These are phyloP conservation scores for Nicator chloris DNA, from an alignment of 2,113 vertebrate species.

Conservation along the genomic window DNA sequence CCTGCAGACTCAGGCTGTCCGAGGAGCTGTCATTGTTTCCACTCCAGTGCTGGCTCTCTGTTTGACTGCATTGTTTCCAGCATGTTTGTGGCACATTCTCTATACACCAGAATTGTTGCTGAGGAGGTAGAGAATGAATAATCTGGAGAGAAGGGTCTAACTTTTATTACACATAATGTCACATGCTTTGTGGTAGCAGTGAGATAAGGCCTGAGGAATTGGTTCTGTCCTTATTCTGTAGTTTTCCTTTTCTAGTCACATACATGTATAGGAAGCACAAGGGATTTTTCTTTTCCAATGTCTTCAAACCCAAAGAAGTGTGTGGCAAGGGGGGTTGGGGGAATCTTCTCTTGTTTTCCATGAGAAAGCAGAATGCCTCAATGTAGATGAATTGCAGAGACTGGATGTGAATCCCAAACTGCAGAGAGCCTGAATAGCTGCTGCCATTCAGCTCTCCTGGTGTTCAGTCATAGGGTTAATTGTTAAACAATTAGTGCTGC, in stretches of 20 bases:
- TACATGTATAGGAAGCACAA: background rate
- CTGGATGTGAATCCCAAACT: background rate
- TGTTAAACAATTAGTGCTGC: slow-evolving; percentile 61
- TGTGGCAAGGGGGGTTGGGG: background rate
- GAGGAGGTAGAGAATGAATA: background rate
- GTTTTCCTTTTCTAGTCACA: background rate
- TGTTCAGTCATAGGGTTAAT: slow-evolving; percentile 65
- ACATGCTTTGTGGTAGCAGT: background rate
- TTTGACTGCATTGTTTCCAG: background rate
- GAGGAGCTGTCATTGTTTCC: background rate
- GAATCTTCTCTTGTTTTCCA: background rate
- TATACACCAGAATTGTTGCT: background rate
- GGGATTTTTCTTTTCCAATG: background rate
- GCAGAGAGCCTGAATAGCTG: slow-evolving; percentile 13
- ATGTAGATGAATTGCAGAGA: background rate
- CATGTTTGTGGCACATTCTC: background rate
- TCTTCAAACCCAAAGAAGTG: background rate
- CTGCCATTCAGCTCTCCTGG: slow-evolving; percentile 45
- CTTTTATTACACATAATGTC: background rate
- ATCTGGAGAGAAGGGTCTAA: background rate
- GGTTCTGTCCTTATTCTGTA: background rate
- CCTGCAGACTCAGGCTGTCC: background rate
- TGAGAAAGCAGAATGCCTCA: background rate
- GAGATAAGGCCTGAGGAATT: background rate
- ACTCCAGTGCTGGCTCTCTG: background rate